Percentiles rank a stretch among this genome's conserved stretches.
Evolutionary conservation across 2,888 invertebrate genomes (phyloP).

Genomic region (Theodoxus fluviatilis): DNA sequence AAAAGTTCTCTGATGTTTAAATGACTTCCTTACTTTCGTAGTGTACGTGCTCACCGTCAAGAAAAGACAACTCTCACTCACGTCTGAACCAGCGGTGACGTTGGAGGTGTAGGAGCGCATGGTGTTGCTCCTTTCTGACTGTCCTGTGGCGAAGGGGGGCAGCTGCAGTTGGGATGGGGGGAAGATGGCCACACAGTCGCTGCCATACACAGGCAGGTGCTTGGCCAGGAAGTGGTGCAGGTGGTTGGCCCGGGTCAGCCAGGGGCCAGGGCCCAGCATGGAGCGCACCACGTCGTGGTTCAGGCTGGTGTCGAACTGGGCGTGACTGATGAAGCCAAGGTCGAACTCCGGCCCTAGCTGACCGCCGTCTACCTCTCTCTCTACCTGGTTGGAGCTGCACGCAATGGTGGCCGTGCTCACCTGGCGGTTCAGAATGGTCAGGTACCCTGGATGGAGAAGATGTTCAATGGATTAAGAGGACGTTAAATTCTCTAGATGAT

Average conservation of each 20-base stretch:
- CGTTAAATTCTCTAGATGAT: too few relatives aligned
- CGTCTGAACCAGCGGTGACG: too few relatives aligned
- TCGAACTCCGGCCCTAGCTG: constrained; percentile 54
- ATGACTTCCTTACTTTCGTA: too few relatives aligned
- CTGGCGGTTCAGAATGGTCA: constrained; percentile 58
- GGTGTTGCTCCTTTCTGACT: constrained; percentile 40
- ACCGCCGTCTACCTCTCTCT: constrained; percentile 36
- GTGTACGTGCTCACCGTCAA: constrained; percentile 25
- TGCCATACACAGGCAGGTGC: constrained; percentile 50
- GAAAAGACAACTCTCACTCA: too few relatives aligned
- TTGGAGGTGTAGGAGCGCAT: constrained; percentile 43
- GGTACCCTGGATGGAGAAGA: constrained; percentile 62
- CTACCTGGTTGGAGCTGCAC: constrained; percentile 37
- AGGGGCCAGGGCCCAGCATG: constrained; percentile 43
- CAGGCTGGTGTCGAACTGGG: constrained; percentile 48
- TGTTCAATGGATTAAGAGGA: too few relatives aligned
- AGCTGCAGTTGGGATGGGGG: constrained; percentile 52
- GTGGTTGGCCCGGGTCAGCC: constrained; percentile 47
- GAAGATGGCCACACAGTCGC: constrained; percentile 54
- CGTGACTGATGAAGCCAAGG: constrained; percentile 56
- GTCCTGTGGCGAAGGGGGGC: constrained; percentile 25
- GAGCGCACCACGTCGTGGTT: constrained; percentile 56
- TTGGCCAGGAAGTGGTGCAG: constrained; percentile 54
- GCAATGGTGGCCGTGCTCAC: constrained; percentile 49
- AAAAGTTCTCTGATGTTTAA: too few relatives aligned